These are phyloP conservation scores for Zelleria hepariella DNA, from an alignment of 2,888 invertebrate species.

Conservation along the genomic window DNA sequence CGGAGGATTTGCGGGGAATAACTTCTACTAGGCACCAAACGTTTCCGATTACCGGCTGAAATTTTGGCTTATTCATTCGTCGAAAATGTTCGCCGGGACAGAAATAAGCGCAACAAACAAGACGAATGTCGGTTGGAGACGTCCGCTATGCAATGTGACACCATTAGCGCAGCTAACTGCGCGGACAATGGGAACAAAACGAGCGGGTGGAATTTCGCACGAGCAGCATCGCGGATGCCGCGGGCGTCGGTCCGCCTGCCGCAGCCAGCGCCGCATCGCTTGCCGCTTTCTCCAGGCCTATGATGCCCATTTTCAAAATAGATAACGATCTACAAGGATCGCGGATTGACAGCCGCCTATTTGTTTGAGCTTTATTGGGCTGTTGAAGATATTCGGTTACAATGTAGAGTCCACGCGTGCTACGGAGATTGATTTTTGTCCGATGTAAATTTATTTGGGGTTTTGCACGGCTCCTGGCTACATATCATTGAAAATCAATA, in stretches of 20 bases:
- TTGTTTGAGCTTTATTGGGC: background rate
- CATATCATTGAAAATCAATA: background rate
- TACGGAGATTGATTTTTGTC: background rate
- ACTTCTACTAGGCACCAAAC: conserved; percentile 16
- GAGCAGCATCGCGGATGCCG: conserved; percentile 19
- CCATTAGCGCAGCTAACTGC: conserved; percentile 50
- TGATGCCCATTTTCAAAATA: conserved; percentile 14
- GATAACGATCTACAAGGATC: conserved; percentile 8
- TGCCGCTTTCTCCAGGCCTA: conserved; percentile 4
- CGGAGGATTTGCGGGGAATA: conserved; percentile 51
- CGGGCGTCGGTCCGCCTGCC: conserved; percentile 2
- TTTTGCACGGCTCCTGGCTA: background rate
- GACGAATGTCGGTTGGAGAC: conserved; percentile 39
- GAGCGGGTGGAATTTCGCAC: conserved; percentile 49
- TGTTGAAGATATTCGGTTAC: background rate
- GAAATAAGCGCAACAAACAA: conserved; percentile 38
- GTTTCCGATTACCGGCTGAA: conserved; percentile 16
- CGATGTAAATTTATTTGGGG: background rate
- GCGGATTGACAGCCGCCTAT: background rate
- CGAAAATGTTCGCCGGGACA: background rate
- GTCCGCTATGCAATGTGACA: conserved; percentile 61
- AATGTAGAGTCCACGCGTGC: background rate
- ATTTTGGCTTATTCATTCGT: background rate
- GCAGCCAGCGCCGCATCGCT: conserved; percentile 1
- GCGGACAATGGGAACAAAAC: conserved; percentile 50